A percentile compares a stretch with the other conserved stretches of the same genome.
phyloP scores from a whole-genome alignment of 2,797 vertebrate genomes.

The Margarornis squamiger region DNA sequence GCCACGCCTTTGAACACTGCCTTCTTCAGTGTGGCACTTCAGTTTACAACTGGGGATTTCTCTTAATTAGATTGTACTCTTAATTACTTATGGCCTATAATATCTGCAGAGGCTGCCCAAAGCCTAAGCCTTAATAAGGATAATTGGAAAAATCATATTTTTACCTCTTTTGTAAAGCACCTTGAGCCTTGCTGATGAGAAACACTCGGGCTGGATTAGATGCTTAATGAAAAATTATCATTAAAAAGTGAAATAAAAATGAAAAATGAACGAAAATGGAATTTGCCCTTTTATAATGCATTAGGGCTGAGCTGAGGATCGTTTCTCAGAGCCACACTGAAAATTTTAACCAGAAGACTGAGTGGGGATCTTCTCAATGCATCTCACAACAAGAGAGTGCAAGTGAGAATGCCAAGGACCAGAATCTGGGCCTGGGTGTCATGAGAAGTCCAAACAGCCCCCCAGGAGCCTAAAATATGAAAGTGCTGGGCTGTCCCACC shows the following conservation, averaged over 20 bases:
- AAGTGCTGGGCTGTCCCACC: neutral
- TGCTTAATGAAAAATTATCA: neutral
- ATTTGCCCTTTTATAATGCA: neutral
- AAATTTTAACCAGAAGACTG: neutral
- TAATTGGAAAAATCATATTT: conserved; percentile 10
- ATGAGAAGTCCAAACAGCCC: neutral
- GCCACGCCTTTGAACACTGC: neutral
- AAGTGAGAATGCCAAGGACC: neutral
- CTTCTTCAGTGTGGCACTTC: neutral
- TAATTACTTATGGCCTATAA: conserved; percentile 23
- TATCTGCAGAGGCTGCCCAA: conserved; percentile 1
- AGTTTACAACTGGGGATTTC: neutral
- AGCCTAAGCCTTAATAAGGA: neutral
- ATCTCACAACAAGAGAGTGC: neutral
- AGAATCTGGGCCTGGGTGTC: fast-evolving
- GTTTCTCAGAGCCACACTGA: neutral
- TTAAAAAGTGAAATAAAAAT: conserved; percentile 1
- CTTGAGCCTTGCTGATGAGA: conserved; percentile 13
- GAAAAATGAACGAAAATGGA: neutral
- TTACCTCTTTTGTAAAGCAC: conserved; percentile 27
- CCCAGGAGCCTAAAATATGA: neutral
- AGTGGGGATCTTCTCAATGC: neutral
- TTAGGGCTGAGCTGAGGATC: neutral
- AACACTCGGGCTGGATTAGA: neutral
- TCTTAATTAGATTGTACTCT: conserved; percentile 24